Base-by-base conservation (phyloP, 1,140 invertebrate species). In the Leptestheria dahalacensis region DNA sequence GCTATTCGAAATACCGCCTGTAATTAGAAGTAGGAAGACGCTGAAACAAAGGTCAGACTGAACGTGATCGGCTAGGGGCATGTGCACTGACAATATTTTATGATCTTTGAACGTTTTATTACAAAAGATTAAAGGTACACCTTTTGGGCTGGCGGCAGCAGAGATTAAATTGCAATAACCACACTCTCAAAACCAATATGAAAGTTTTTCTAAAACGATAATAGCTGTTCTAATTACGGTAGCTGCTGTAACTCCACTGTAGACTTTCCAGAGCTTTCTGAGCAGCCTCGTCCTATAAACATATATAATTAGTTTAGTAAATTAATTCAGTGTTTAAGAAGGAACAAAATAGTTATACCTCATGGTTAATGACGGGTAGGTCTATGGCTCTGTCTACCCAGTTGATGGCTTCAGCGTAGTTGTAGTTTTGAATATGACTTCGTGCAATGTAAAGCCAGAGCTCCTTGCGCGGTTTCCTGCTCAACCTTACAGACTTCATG, bases 381-480 rank as follows among this genome's bases (percentile, higher is more conserved):
- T 69, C 64, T 6, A 68, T 62, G 15, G 78, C 75, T 64, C 74
- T 71, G 48, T 77, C 74, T 12, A 86, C 68, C 75, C 75, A 83
- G 51, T 74, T 54, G 0, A 79, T 65, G n/a, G 76, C 82, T 58
- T 77, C 68, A 50, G 73, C 56, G 64, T 78, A 77, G 10, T 80
- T 68, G 41, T 70, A 72, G 58, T 75, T 65, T 52, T 73, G 74
- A 62, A 85, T 75, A 64, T 79, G 77, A 68, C 80, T 81, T 70
- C 87, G 86, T 21, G 79, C 84, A 59, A 88, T 71, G 64, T 76
- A 81, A 20, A 86, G 71, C 62, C 77, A 74, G 68, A 86, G 87
- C 66, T 85, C 81, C 67, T 85, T 81, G 75, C 84, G 81, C 25
- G 77, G 75, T 49, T 73, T 66, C 28, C 70, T 69, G 48, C 75